Evolutionary conservation across 2,888 invertebrate species (phyloP), one percentile per base, ranked within the genome.

Genomic region (Epirrita christyi): DNA sequence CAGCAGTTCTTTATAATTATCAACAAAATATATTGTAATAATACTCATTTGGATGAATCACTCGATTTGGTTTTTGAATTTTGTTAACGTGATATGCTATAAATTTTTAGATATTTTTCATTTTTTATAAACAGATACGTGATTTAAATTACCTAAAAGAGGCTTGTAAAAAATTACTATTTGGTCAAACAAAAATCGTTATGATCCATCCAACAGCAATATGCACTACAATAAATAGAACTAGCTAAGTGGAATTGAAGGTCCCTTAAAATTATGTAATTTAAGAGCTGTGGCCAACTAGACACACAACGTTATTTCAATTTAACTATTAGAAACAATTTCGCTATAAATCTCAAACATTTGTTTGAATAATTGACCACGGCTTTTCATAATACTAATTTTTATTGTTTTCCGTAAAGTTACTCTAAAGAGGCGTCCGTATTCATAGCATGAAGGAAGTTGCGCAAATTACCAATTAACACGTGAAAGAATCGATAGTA

Each of bases 161-260:
- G 83, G 86, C 85, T 83, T 81, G 83, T 90, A 89, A 83, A 90
- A 89, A 90, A 86, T 78, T 86, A 83, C 85, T 87, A 88, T 86
- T 91, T 91, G 91, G 91, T 92, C 91, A 78, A 69, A 83, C 82
- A 86, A 86, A 86, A 86, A 83, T 78, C 80, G 70, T 71, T 75
- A 71, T 68, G 88, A 87, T 87, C 84, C 88, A 85, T 80, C 87
- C 83, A 83, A 83, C 59, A 79, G 85, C 77, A 80, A 83, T 85
- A 83, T 83, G 81, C 69, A 84, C 88, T 91, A 92, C 89, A 89
- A 88, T 89, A 88, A 85, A 87, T 90, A 89, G 86, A 89, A 86
- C 88, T 90, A 91, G 83, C 90, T 91, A 91, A 90, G 81, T 90
- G 91, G 91, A 91, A 91, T 90, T 91, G 83, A 89, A 91, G 91